Conservation (phyloP, 30 jellyfish, hydroid and myxozoan genomes). For the Aurelia coerulea region DNA sequence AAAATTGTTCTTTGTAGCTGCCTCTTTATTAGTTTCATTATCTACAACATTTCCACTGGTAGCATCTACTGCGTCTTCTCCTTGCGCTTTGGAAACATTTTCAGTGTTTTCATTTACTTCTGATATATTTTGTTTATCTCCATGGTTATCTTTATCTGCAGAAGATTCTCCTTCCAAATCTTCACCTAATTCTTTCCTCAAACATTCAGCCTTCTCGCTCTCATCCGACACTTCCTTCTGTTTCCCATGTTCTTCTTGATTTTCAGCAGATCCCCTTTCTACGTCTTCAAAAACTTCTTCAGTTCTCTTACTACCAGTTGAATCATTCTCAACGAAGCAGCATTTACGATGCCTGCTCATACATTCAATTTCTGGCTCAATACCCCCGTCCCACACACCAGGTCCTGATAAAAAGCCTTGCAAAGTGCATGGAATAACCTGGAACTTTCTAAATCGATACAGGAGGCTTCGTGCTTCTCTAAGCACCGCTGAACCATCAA, state of each 20-base stretch:
- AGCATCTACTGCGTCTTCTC: background rate
- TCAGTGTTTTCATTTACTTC: too few species aligned
- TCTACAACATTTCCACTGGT: background rate
- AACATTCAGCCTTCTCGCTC: too few species aligned
- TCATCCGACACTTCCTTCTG: too few species aligned
- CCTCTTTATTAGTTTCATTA: background rate
- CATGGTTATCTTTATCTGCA: too few species aligned
- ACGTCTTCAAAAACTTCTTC: background rate
- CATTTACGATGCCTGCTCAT: conserved; percentile 73
- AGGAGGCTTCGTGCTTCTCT: conserved; percentile 87
- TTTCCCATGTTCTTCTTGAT: background rate
- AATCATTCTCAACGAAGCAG: conserved; percentile 35
- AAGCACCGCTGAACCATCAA: conserved; percentile 85
- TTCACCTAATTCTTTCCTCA: too few species aligned
- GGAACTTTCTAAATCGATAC: conserved; percentile 75
- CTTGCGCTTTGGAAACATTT: too few species aligned
- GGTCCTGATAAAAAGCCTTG: conserved; percentile 78
- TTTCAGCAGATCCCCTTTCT: background rate
- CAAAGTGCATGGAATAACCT: conserved; percentile 88
- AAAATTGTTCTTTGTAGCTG: background rate
- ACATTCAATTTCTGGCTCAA: conserved; percentile 91
- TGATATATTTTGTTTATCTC: too few species aligned
- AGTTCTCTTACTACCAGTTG: background rate
- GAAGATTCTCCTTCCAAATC: too few species aligned
- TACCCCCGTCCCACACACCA: conserved; percentile 99